These are phyloP conservation scores for Canis aureus DNA, from an alignment of 2,113 vertebrate species.

Conservation along the genomic window DNA sequence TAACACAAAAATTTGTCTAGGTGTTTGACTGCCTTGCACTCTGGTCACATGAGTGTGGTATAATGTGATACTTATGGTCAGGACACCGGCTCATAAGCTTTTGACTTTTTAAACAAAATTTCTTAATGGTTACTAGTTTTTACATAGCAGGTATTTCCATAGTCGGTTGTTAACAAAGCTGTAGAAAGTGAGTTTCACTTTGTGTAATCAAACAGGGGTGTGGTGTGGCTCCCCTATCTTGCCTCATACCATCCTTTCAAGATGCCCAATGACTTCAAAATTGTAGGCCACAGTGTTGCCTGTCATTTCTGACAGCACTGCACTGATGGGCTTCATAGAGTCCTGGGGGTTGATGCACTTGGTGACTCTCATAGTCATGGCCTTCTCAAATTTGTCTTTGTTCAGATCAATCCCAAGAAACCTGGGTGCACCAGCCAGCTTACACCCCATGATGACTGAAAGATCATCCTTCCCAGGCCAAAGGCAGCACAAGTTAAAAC, in stretches of 20 bases:
- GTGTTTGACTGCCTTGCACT: background rate
- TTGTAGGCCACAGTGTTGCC: conserved; percentile 88
- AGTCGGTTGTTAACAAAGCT: background rate
- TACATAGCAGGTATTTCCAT: background rate
- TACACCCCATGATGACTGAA: conserved; percentile 92
- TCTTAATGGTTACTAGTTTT: background rate
- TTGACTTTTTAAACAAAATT: background rate
- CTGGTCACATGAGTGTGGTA: background rate
- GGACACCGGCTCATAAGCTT: background rate
- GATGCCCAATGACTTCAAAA: conserved; percentile 89
- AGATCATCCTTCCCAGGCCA: conserved; percentile 92
- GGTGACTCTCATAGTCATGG: conserved; percentile 89
- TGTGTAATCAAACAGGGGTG: background rate
- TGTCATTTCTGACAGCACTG: conserved; percentile 91
- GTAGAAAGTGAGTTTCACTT: background rate
- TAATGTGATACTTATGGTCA: background rate
- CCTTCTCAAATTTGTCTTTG: conserved; percentile 90
- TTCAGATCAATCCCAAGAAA: conserved; percentile 91
- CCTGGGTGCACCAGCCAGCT: conserved; percentile 88
- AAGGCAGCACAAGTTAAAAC: conserved; percentile 91
- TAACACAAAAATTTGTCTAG: background rate
- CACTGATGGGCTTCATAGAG: conserved; percentile 86
- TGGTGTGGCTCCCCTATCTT: background rate
- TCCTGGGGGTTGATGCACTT: conserved; percentile 90
- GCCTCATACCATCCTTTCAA: conserved; percentile 88